Evolutionary conservation across 2,797 vertebrate species (phyloP).

Genomic region (Zenarchopterus dispar): DNA sequence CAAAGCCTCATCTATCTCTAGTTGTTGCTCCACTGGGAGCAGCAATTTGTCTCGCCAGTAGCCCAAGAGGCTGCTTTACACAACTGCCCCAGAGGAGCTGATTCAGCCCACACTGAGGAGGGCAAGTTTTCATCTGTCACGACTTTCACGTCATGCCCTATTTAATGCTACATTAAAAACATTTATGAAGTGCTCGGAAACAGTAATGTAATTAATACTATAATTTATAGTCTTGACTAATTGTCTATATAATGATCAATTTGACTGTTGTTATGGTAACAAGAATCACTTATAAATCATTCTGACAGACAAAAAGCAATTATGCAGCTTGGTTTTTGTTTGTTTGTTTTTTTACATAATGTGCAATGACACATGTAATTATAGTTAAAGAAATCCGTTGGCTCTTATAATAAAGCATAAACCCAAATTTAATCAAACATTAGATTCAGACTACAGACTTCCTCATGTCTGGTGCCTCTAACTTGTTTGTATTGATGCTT

Average conservation of each 20-base stretch:
- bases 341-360: conserved; percentile 12
- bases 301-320: conserved; percentile 27
- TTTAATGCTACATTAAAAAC: conserved; percentile 29
- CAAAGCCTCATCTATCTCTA: conserved; percentile 70
- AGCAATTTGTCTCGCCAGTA: conserved; percentile 70
- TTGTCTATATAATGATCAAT: conserved; percentile 24
- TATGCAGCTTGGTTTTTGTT: conserved; percentile 14
- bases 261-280: conserved; percentile 1
- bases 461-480: conserved; percentile 34
- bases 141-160: conserved; percentile 38
- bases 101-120: conserved; percentile 61
- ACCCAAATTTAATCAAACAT: too few relatives aligned
- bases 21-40: conserved; percentile 65
- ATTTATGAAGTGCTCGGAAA: conserved; percentile 28
- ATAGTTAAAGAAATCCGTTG: conserved; percentile 20
- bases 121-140: conserved; percentile 52
- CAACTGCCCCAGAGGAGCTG: conserved; percentile 63
- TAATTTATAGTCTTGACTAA: conserved; percentile 23
- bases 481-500: conserved; percentile 29
- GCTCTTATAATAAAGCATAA: conserved; percentile 13
- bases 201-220: conserved; percentile 13
- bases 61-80: conserved; percentile 62
- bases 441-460: conserved; percentile 28
- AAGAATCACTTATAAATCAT: conserved; percentile 25
- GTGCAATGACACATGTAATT: conserved; percentile 41